phyloP scores from a whole-genome alignment of 2,113 vertebrate genomes.

The Atractosteus spatula region DNA sequence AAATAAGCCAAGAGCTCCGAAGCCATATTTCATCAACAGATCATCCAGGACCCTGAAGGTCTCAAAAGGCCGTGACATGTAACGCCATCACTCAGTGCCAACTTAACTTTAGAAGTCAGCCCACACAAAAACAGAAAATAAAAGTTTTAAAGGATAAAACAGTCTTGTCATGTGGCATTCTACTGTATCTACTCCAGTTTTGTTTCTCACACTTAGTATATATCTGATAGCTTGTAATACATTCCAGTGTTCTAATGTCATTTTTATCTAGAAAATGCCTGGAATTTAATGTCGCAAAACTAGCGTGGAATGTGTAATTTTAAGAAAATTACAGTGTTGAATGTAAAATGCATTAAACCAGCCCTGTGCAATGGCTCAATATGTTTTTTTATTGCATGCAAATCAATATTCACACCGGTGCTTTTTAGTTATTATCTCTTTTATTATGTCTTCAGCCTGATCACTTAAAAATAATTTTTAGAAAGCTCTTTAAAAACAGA shows the following conservation, averaged over 20 bases:
- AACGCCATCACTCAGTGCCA: not conserved
- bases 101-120: not conserved
- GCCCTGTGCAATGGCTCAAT: not conserved
- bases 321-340: not conserved
- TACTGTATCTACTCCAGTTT: not conserved
- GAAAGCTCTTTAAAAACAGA: too few relatives aligned
- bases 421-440: too few relatives aligned
- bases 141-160: not conserved
- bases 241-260: constrained; percentile 12
- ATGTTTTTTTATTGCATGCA: too few relatives aligned
- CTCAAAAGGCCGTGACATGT: not conserved
- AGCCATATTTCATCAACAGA: not conserved
- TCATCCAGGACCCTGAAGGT: not conserved
- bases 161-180: not conserved
- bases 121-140: not conserved
- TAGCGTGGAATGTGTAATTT: not conserved
- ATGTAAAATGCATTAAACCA: not conserved
- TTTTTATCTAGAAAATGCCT: constrained; percentile 14
- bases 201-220: constrained; percentile 9
- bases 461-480: too few relatives aligned
- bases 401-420: too few relatives aligned
- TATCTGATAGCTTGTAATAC: constrained; percentile 4
- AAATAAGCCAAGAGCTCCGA: not conserved
- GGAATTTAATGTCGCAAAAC: constrained; percentile 10
- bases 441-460: too few relatives aligned